phyloP scores from a whole-genome alignment of 2,113 vertebrate species.

The Lasiurus cinereus region DNA sequence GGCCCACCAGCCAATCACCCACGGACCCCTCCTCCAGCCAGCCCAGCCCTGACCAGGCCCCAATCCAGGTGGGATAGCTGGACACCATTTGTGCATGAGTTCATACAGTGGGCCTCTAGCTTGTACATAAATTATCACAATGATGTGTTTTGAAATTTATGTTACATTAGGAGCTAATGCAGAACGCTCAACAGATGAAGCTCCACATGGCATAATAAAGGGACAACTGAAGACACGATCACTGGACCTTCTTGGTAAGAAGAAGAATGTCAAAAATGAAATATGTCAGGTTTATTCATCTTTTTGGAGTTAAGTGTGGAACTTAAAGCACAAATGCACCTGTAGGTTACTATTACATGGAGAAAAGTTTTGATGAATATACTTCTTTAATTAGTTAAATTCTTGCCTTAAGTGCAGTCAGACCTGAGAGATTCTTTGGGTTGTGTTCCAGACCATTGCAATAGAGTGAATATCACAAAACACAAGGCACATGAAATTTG shows the following conservation, averaged over 20 bases:
- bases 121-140: not conserved
- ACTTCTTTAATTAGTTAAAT: not conserved
- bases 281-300: not conserved
- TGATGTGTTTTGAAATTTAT: not conserved
- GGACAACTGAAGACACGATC: not conserved
- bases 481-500: not conserved
- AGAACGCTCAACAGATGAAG: not conserved
- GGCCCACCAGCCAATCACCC: too few relatives aligned
- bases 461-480: not conserved
- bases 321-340: not conserved
- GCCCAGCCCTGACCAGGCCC: too few relatives aligned
- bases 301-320: not conserved
- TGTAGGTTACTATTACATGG: not conserved
- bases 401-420: not conserved
- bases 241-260: not conserved
- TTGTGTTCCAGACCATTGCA: not conserved
- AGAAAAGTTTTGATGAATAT: not conserved
- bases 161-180: not conserved
- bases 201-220: not conserved
- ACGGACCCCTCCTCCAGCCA: accelerated
- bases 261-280: not conserved
- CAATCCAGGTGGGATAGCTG: too few relatives aligned
- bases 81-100: too few relatives aligned
- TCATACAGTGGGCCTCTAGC: too few relatives aligned
- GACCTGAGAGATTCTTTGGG: not conserved